Base-by-base conservation (phyloP, 1,140 invertebrate species). In the Alviniconcha marisindica region DNA sequence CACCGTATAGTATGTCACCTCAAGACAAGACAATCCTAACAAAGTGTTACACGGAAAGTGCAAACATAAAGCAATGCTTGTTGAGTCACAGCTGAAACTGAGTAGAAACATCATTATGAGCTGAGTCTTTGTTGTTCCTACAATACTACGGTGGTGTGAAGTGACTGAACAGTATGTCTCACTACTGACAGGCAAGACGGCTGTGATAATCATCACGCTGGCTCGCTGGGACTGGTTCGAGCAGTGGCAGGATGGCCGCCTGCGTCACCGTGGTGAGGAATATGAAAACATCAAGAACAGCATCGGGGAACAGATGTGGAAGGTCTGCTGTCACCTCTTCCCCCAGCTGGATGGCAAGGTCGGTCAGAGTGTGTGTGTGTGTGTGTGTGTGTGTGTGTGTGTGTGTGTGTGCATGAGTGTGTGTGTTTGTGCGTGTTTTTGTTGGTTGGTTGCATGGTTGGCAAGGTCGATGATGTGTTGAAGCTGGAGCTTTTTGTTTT, bases 191-290 rank as follows among this genome's bases (percentile, higher is more conserved):
- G 92, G 90, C 10, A 92, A 93, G 82, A 91, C 89, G 74, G 90
- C 90, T 0, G 90, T 89, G 63, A 88, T 93, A 28, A 77, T 93
- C 7, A 91, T 94, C 36, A 91, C 93, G 0, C 81, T 93, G 21
- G 90, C 88, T 38, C 91, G 89, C 7, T 94, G 91, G 88, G 86
- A 91, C 7, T 94, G 93, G 93, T 93, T 93, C 77, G 54, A 86
- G 28, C 63, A 91, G 28, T 94, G 93, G 93, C 85, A 94, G 83
- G 83, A 90, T 31, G 87, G 90, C n/a, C 87, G 86, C 28, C 87
- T 92, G 1, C 92, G 91, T 85, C 91, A 93, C 66, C 87, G 93
- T 10, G 93, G 93, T 12, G 92, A 92, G 56, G 92, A 93, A 5
- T 94, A 94, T 83, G 90, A 94, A 31, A 83, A 76, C 12, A 63